Evolutionary conservation across 1,140 invertebrate genomes (phyloP).

Genomic region (Paramacrobiotus metropolitanus): DNA sequence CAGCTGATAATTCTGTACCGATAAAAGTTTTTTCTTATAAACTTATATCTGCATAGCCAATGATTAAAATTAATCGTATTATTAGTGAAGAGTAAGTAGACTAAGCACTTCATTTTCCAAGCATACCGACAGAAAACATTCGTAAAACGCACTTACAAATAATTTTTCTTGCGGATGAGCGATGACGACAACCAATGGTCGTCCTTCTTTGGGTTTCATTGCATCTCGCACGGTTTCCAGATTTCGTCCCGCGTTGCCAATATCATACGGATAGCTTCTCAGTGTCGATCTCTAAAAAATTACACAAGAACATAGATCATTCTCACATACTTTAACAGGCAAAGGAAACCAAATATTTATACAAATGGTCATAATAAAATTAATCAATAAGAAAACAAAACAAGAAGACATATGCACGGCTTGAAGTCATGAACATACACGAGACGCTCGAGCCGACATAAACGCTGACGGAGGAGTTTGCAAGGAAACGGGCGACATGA

Average conservation of each 20-base stretch:
- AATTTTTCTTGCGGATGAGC: slow-evolving; percentile 15
- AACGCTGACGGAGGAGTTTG: background rate
- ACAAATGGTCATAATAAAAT: background rate
- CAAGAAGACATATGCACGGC: background rate
- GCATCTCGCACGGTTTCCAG: background rate
- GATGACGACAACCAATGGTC: slow-evolving; percentile 18
- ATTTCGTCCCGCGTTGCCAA: background rate
- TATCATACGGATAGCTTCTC: slow-evolving; percentile 7
- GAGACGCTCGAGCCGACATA: background rate
- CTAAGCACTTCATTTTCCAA: too few relatives aligned
- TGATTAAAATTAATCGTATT: too few relatives aligned
- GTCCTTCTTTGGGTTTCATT: slow-evolving; percentile 13
- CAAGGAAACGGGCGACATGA: background rate
- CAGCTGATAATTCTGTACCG: too few relatives aligned
- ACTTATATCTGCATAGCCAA: too few relatives aligned
- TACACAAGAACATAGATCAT: background rate
- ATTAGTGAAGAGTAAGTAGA: too few relatives aligned
- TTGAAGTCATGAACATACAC: background rate
- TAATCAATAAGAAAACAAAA: background rate
- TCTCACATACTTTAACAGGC: background rate
- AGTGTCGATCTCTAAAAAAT: slow-evolving; percentile 5
- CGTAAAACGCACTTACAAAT: slow-evolving; percentile 19
- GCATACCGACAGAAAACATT: too few relatives aligned
- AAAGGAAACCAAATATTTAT: too few relatives aligned
- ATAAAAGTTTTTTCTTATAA: too few relatives aligned